phyloP scores from a whole-genome alignment of 2,113 vertebrate genomes.

The Atrichornis clamosus region DNA sequence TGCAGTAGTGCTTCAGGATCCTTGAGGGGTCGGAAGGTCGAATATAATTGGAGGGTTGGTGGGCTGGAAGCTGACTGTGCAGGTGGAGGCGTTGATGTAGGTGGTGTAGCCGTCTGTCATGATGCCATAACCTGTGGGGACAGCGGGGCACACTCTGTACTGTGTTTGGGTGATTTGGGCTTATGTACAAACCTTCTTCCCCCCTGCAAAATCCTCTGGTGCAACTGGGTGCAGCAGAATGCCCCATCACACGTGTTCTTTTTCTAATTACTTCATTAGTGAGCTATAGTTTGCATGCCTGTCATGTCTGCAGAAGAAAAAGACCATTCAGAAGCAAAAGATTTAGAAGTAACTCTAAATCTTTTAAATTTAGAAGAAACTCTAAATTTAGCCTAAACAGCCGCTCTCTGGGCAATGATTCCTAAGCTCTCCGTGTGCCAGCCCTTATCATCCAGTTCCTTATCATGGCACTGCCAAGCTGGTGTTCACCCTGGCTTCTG shows the following conservation, averaged over 20 bases:
- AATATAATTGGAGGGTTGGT: constrained; percentile 98
- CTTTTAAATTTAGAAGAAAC: neutral
- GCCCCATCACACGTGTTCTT: neutral
- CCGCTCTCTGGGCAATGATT: neutral
- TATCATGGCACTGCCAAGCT: neutral
- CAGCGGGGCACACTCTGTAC: neutral
- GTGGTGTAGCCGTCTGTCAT: constrained; percentile 97
- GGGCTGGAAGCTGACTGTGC: constrained; percentile 97
- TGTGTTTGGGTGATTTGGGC: neutral
- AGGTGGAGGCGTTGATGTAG: constrained; percentile 95
- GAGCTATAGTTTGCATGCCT: neutral
- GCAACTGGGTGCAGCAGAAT: neutral
- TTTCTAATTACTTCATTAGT: neutral
- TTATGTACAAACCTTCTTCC: fast-evolving
- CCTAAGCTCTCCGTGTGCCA: too few species aligned
- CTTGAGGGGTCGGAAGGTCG: constrained; percentile 94
- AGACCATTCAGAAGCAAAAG: neutral
- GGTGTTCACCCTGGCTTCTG: neutral
- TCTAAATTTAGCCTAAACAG: neutral
- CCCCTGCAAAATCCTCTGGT: neutral
- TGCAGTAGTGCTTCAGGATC: constrained; percentile 83
- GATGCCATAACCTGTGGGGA: constrained; percentile 89
- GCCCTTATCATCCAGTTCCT: neutral
- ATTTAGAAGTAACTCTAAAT: neutral
- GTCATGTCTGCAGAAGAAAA: neutral